Percentiles rank a stretch among this genome's conserved stretches.
phyloP scores from a whole-genome alignment of 2,888 invertebrate genomes.

The Emmelina monodactyla region DNA sequence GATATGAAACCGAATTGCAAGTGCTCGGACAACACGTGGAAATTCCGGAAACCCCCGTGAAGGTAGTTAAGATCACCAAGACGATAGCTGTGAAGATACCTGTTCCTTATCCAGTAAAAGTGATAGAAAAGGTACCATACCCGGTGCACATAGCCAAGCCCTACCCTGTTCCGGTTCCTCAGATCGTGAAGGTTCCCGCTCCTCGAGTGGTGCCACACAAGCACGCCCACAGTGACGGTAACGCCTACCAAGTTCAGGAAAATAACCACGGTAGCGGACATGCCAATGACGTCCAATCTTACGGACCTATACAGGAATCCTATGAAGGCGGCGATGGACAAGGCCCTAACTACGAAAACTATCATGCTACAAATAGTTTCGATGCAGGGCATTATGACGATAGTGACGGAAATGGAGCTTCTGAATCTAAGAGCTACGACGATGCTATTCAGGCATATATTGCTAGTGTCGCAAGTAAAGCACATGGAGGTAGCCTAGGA shows the following conservation, averaged over 20 bases:
- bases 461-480: slow-evolving; percentile 20
- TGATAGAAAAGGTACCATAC: slow-evolving; percentile 67
- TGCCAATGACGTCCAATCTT: no score
- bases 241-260: slow-evolving; percentile 36
- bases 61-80: slow-evolving; percentile 71
- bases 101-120: slow-evolving; percentile 75
- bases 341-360: neutral
- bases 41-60: slow-evolving; percentile 67
- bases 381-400: no score
- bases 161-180: slow-evolving; percentile 70
- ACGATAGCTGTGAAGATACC: slow-evolving; percentile 73
- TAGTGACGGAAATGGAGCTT: slow-evolving; percentile 35
- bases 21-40: slow-evolving; percentile 57
- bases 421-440: slow-evolving; percentile 48
- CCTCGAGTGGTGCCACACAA: no score
- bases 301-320: no score
- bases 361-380: no score
- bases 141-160: slow-evolving; percentile 69
- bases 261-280: slow-evolving; percentile 6
- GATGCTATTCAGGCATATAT: slow-evolving; percentile 34
- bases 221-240: slow-evolving; percentile 18
- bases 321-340: slow-evolving; percentile 8
- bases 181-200: slow-evolving; percentile 65
- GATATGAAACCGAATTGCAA: slow-evolving; percentile 51
- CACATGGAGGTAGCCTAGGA: neutral